Conservation (phyloP, 2,113 vertebrate species). For the Todiramphus saurophagus region DNA sequence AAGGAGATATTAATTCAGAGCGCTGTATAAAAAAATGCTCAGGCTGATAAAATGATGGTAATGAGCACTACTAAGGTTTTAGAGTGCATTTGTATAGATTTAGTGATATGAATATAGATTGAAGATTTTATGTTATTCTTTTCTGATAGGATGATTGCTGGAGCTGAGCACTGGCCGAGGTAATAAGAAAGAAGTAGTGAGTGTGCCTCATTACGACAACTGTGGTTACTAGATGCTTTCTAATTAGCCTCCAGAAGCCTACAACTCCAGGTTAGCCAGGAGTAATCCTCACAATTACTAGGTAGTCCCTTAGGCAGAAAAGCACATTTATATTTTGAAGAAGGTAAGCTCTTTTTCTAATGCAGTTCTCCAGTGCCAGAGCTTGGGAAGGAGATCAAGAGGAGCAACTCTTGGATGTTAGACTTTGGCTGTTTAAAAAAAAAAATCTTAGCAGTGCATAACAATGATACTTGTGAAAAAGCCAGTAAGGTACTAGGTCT, state of each 20-base stretch:
- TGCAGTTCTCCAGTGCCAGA: background rate
- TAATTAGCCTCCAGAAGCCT: constrained; percentile 79
- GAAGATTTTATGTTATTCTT: constrained; percentile 9
- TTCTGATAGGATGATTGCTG: constrained; percentile 40
- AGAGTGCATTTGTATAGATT: constrained; percentile 16
- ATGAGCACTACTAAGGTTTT: background rate
- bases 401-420: background rate
- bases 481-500: background rate
- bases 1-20: constrained; percentile 53
- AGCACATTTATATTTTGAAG: constrained; percentile 34
- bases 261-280: constrained; percentile 51
- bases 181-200: constrained; percentile 68
- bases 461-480: background rate
- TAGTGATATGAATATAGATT: constrained; percentile 11
- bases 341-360: constrained; percentile 6
- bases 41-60: constrained; percentile 27
- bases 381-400: constrained; percentile 8
- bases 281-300: constrained; percentile 23
- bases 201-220: constrained; percentile 62
- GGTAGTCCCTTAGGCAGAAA: background rate
- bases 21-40: background rate
- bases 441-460: background rate
- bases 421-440: background rate
- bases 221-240: constrained; percentile 68
- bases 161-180: constrained; percentile 59